Percentiles rank a stretch among this genome's conserved stretches.
Evolutionary conservation across 30 jellyfish, hydroid and myxozoan species (phyloP).

Genomic region (Hydra vulgaris): DNA sequence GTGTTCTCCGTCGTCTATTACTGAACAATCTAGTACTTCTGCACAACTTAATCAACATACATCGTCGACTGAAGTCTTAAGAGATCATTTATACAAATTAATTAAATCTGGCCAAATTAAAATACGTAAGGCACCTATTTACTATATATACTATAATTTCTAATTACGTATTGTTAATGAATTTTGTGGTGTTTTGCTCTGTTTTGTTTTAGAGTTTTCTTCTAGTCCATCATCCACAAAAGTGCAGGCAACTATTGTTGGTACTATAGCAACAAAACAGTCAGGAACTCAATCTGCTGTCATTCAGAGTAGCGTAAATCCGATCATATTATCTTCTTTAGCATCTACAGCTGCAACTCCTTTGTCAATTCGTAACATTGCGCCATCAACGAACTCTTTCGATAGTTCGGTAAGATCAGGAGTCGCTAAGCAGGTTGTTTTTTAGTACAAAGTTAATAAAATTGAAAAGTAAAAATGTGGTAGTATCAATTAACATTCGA

Average conservation of each 20-base stretch:
- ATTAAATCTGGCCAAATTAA: conserved; percentile 32
- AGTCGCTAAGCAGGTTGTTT: background rate
- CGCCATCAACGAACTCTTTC: background rate
- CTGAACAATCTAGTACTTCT: background rate
- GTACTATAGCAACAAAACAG: conserved; percentile 9
- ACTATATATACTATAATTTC: background rate
- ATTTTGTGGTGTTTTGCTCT: no score
- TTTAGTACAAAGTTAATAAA: background rate
- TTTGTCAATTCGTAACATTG: background rate
- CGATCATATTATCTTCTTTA: background rate
- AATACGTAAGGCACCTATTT: conserved; percentile 17
- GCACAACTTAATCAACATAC: conserved; percentile 2
- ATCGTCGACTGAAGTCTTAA: conserved; percentile 11
- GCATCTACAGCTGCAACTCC: conserved; percentile 4
- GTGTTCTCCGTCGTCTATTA: background rate
- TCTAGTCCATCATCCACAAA: conserved; percentile 13
- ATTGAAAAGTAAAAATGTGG: background rate
- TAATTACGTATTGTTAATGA: no score
- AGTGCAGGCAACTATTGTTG: conserved; percentile 28
- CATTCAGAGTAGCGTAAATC: background rate
- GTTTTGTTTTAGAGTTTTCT: conserved; percentile 2
- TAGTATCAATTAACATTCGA: background rate
- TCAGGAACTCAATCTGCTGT: background rate
- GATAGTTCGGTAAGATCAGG: background rate
- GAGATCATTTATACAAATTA: conserved; percentile 21